phyloP scores from a whole-genome alignment of 2,797 vertebrate genomes.

The Phyllotis vaccarum region DNA sequence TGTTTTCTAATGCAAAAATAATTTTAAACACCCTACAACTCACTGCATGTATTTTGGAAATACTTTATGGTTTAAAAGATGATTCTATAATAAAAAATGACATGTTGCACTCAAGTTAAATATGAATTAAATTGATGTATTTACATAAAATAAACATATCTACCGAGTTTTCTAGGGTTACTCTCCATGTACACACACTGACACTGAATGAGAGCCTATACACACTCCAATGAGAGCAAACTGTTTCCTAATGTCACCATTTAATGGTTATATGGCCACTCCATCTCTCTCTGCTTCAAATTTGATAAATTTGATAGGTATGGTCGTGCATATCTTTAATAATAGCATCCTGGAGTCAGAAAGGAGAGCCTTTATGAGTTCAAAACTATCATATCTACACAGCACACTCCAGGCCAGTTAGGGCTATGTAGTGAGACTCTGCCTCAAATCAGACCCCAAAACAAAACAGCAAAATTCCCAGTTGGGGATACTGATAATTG shows the following conservation, averaged over 20 bases:
- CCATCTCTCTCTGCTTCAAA: constrained; percentile 4
- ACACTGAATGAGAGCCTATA: not conserved
- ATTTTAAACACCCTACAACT: constrained; percentile 43
- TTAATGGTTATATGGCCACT: not conserved
- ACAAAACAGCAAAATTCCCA: not conserved
- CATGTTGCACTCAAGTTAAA: constrained; percentile 27
- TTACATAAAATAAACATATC: constrained; percentile 18
- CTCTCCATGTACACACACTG: not conserved
- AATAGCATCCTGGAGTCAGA: not conserved
- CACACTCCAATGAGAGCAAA: constrained; percentile 45
- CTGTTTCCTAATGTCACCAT: not conserved
- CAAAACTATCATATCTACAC: not conserved
- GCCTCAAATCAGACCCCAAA: not conserved
- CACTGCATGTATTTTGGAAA: constrained; percentile 41
- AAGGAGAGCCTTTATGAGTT: not conserved
- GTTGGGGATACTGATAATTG: not conserved
- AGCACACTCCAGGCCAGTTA: not conserved
- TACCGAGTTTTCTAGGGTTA: constrained; percentile 35
- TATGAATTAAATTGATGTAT: constrained; percentile 42
- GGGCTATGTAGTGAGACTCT: not conserved
- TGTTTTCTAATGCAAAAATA: constrained; percentile 61
- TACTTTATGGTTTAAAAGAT: constrained; percentile 36
- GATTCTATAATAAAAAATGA: constrained; percentile 44
- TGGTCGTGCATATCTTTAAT: not conserved
- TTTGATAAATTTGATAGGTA: not conserved